Evolutionary conservation across 1,140 invertebrate genomes (phyloP), one percentile per base, ranked within the genome.

Genomic region (Fragariocoptes setiger): DNA sequence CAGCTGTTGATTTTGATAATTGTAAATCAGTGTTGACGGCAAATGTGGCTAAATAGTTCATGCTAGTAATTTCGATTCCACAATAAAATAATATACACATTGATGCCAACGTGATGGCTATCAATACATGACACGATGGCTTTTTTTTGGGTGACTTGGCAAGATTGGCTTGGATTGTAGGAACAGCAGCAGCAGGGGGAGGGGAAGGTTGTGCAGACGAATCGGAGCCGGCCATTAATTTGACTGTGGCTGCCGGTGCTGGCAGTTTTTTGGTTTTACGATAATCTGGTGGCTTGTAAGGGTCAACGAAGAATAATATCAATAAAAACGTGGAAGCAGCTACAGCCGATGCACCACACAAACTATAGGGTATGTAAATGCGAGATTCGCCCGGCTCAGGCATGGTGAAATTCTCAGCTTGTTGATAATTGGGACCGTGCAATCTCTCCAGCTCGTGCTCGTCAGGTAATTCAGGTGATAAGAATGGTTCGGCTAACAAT

Each of bases 401-500:
- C 4, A 18, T 3, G 17, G 16, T 15, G 19, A 17, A 12, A 15
- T 12, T 38, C 19, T 17, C n/a, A n/a, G n/a, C n/a, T n/a, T n/a
- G 31, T n/a, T 38, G 8, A 13, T 21, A 38, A 16, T 19, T 17
- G 41, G 17, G 13, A 35, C 38, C n/a, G 41, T 14, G 3, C 21
- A 4, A 14, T 15, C 21, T 25, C 25, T 16, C 14, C 2, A 2
- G 3, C 2, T 2, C 3, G 22, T 25, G 13, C 14, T 15, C 20
- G 20, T 44, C 19, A 13, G 31, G 22, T 2, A 21, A 41, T 19
- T 44, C 39, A 16, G 16, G 35, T 17, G 46, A 51, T 13, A 65
- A 50, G 44, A 64, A 65, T 0, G 60, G 58, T 17, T 55, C 54
- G 4, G 59, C 57, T 17, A 65, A 44, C 3, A 65, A 51, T 13